Base-by-base conservation (phyloP, 2,113 vertebrate species). In the Lipophrys pholis region DNA sequence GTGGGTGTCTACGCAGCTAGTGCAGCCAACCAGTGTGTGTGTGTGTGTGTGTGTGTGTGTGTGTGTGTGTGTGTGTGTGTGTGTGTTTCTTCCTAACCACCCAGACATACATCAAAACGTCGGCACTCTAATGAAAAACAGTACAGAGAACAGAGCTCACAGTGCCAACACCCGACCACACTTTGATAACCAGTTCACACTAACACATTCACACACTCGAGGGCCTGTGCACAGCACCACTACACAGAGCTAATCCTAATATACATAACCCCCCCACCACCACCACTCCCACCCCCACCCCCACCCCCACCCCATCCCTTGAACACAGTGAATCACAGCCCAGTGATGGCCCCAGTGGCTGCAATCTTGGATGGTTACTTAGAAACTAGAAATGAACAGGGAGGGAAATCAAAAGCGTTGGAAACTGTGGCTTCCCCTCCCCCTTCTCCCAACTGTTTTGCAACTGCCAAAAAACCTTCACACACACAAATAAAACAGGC, bases 61-160 rank as follows among this genome's bases (percentile, higher is more conserved):
- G 21, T 30, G 45, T 48, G 45, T n/a, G 45, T n/a, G 45, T n/a
- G 14, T 48, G 70, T 66, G 41, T 45, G 38, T 40, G 36, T 70
- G 39, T 49, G 46, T 41, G 3, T 51, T 16, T 41, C 0, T 78
- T 88, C 16, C 72, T 69, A 87, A 71, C 65, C 68, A 56, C 76
- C 82, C 78, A 15, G 85, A 83, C 54, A 49, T 69, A 90, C 82
- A 93, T 90, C 78, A 90, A 86, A 90, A 87, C 54, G 46, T 84
- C 76, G 35, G 11, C 78, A 62, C 56, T 39, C 41, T 88, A 90
- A 90, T 89, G 83, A 84, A 83, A 90, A 89, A 82, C 86, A 88
- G 87, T 62, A 76, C 65, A 61, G 21, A 38, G 41, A 84, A 67
- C 79, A 78, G 64, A 84, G 76, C 80, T 68, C 50, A 53, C 57